Evolutionary conservation across 1,140 invertebrate genomes (phyloP), one percentile per base, ranked within the genome.

Genomic region (Zaprionus inermis): DNA sequence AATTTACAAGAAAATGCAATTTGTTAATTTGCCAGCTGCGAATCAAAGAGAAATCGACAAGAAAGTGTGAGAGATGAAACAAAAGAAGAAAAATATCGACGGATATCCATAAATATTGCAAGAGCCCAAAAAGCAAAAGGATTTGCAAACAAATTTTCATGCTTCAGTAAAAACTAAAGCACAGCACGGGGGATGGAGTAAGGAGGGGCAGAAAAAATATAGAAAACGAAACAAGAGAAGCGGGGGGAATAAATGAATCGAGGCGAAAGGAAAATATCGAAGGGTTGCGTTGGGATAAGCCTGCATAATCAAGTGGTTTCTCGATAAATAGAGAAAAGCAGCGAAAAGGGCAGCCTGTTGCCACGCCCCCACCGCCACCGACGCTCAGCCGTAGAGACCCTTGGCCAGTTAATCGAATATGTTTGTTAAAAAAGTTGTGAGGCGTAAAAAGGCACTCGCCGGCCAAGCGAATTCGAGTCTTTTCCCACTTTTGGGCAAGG

Each of bases 271-370:
- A 71, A 63, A 70, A 70, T 51, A 70, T 58, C 41, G 64, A 56
- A 74, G 71, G 78, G 36, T 65, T 55, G 44, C 3, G 18, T 5
- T 72, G 56, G 85, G 78, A 79, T 90, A 90, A 90, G 78, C 85
- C 85, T 90, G 85, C 85, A 90, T 90, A 90, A 90, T 90, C 85
- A 90, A 90, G 85, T 85, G 85, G 86, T 90, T 85, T 85, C 90
- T 81, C 85, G 79, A 90, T 90, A 90, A 90, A 90, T 90, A 90
- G 86, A 79, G 77, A 85, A 79, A 60, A 59, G 64, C 70, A 68
- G 32, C 41, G 46, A 72, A 78, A 78, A 66, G 36, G 70, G 64
- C 54, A 66, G 51, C 65, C 58, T 44, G 61, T 63, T 75, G 38
- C 38, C 60, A 63, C 20, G 54, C 61, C 41, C 20, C 56, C 30